These are phyloP conservation scores for Dascillus cervinus DNA, from an alignment of 2,888 invertebrate species.

Conservation along the genomic window DNA sequence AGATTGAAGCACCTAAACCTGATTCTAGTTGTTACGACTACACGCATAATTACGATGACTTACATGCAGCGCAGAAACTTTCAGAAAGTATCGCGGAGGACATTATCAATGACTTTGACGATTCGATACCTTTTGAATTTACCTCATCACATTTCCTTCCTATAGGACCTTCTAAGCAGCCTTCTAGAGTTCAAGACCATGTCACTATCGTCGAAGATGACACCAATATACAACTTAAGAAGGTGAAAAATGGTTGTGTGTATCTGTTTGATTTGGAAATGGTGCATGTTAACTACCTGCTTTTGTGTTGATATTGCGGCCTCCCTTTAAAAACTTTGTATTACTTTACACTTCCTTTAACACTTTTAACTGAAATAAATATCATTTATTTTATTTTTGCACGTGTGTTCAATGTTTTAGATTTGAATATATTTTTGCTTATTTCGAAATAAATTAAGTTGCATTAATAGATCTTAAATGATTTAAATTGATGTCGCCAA, in stretches of 20 bases:
- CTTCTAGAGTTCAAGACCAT: constrained; percentile 40
- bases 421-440: too few relatives aligned
- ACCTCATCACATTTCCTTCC: constrained; percentile 25
- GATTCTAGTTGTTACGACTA: too few relatives aligned
- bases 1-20: too few relatives aligned
- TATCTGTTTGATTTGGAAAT: constrained; percentile 31
- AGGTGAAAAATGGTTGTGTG: constrained; percentile 41
- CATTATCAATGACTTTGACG: constrained; percentile 22
- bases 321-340: too few relatives aligned
- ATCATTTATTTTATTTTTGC: too few relatives aligned
- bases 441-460: too few relatives aligned
- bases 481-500: too few relatives aligned
- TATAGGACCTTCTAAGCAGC: constrained; percentile 40
- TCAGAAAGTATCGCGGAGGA: constrained; percentile 28
- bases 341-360: too few relatives aligned
- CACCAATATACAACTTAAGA: constrained; percentile 25
- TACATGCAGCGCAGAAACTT: constrained; percentile 22
- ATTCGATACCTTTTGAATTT: constrained; percentile 6
- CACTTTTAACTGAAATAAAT: too few relatives aligned
- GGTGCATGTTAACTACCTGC: constrained; percentile 4
- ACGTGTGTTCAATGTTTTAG: too few relatives aligned
- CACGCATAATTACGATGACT: constrained; percentile 11
- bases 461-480: too few relatives aligned
- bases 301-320: constrained; percentile 4
- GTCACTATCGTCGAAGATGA: constrained; percentile 25